A percentile compares a stretch with the other conserved stretches of the same genome.
phyloP scores from a whole-genome alignment of 1,140 invertebrate genomes.

The Hyles vespertilio region DNA sequence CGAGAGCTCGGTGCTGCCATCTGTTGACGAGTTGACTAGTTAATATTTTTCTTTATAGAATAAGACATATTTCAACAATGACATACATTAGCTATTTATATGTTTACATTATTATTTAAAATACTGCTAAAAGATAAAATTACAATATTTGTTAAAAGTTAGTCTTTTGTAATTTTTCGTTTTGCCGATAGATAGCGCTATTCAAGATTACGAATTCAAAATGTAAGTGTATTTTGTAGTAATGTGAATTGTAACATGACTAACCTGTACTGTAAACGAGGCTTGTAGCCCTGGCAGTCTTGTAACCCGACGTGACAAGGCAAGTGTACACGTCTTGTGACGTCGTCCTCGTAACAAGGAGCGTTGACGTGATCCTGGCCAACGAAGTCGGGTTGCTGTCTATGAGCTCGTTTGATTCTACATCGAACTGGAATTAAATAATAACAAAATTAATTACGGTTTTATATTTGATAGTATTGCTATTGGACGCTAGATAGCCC shows the following conservation, averaged over 20 bases:
- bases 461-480: no score
- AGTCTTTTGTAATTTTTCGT: no score
- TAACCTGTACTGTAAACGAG: constrained; percentile 67
- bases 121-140: no score
- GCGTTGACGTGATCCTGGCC: constrained; percentile 79
- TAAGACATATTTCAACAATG: no score
- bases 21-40: constrained; percentile 30
- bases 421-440: constrained; percentile 46
- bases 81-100: no score
- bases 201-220: not conserved
- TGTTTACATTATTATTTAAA: no score
- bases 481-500: no score
- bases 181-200: not conserved
- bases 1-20: constrained; percentile 46
- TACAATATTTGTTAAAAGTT: no score
- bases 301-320: constrained; percentile 78
- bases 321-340: constrained; percentile 80
- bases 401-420: constrained; percentile 74
- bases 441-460: not conserved
- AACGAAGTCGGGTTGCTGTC: constrained; percentile 74
- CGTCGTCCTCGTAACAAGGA: constrained; percentile 49
- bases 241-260: constrained; percentile 4
- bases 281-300: constrained; percentile 73
- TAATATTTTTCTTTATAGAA: no score
- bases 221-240: not conserved